A percentile compares a stretch with the other conserved stretches of the same genome.
These are phyloP conservation scores for Heliopora coerulea DNA, from an alignment of 92 coral and sea anemone genomes.

Conservation along the genomic window DNA sequence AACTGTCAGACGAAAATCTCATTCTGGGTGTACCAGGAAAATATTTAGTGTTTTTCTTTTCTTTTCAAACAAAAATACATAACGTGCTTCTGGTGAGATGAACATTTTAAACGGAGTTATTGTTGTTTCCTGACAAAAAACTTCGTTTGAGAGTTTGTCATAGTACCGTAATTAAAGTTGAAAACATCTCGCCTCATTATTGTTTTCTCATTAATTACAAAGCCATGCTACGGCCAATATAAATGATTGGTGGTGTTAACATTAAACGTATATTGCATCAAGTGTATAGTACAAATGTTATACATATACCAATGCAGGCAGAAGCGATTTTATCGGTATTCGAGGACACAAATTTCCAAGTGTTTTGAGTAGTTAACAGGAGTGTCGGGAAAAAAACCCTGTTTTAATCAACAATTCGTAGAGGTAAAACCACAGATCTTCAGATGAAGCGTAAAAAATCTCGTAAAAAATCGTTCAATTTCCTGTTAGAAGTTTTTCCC, in stretches of 20 bases:
- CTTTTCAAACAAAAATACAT: background rate
- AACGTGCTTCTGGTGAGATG: background rate
- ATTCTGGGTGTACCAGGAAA: background rate
- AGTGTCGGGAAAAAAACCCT: too few relatives aligned
- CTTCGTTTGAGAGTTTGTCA: conserved; percentile 5
- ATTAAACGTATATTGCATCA: background rate
- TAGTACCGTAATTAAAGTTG: conserved; percentile 18
- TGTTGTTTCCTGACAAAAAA: conserved; percentile 3
- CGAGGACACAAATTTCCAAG: too few relatives aligned
- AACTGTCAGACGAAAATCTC: background rate
- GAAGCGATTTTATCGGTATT: too few relatives aligned
- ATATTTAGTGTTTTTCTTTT: background rate
- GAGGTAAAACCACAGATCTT: too few relatives aligned
- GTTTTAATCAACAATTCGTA: too few relatives aligned
- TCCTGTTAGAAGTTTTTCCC: too few relatives aligned
- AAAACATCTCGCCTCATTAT: conserved; percentile 3
- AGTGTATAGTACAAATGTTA: too few relatives aligned
- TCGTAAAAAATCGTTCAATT: background rate
- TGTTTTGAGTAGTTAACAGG: too few relatives aligned
- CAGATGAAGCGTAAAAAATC: too few relatives aligned
- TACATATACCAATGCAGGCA: too few relatives aligned
- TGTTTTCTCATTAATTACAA: conserved; percentile 11
- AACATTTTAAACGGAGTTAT: background rate
- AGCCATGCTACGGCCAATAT: background rate
- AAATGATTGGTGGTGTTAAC: background rate